phyloP scores from a whole-genome alignment of 2,888 invertebrate species.

The Sinelater perroti region DNA sequence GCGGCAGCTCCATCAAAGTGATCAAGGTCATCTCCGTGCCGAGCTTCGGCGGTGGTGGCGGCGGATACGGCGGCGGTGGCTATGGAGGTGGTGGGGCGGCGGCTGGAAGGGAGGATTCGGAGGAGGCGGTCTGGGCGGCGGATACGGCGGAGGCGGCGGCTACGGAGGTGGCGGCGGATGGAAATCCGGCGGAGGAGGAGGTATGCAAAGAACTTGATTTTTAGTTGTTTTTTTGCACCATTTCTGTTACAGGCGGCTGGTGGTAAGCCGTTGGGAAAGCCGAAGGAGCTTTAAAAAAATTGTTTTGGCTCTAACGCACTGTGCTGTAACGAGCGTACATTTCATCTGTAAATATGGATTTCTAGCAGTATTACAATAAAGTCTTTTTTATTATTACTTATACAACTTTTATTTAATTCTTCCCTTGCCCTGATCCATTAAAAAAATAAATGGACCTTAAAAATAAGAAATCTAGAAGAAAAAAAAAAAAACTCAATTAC shows the following conservation, averaged over 20 bases:
- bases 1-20: slow-evolving; percentile 13
- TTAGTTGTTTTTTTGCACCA: background rate
- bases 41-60: slow-evolving; percentile 17
- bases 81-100: slow-evolving; percentile 13
- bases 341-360: slow-evolving; percentile 12
- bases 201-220: background rate
- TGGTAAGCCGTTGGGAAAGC: slow-evolving; percentile 1
- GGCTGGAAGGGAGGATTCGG: slow-evolving; percentile 10
- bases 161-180: slow-evolving; percentile 17
- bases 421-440: too few species aligned
- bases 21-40: slow-evolving; percentile 14
- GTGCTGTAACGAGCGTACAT: slow-evolving; percentile 1
- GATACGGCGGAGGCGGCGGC: slow-evolving; percentile 9
- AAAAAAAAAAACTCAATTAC: too few species aligned
- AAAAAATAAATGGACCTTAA: too few species aligned
- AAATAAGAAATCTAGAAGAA: too few species aligned
- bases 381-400: background rate
- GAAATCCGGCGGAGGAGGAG: slow-evolving; percentile 18
- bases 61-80: slow-evolving; percentile 1
- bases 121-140: slow-evolving; percentile 7
- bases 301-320: slow-evolving; percentile 4
- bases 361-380: slow-evolving; percentile 14
- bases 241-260: slow-evolving; percentile 1
- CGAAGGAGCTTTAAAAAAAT: background rate
- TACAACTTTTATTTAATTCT: background rate